Conservation (phyloP, 1,140 invertebrate species). For the Magallana gigas region DNA sequence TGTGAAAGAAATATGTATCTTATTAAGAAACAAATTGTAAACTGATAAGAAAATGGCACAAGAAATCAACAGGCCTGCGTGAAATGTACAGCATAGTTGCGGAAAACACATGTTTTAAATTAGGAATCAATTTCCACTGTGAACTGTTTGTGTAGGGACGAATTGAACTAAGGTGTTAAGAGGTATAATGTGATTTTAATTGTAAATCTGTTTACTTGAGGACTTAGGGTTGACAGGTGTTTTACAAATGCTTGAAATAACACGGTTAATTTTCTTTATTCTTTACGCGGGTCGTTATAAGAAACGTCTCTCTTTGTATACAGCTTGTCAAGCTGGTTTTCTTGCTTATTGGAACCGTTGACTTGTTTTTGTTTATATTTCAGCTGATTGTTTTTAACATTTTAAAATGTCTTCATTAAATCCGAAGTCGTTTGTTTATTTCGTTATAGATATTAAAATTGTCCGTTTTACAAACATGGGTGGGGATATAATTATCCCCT, state of each 20-base stretch:
- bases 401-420: no score
- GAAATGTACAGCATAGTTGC: slow-evolving; percentile 18
- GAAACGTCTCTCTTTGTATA: neutral
- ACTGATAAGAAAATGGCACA: slow-evolving; percentile 35
- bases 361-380: no score
- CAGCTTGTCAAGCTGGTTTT: neutral
- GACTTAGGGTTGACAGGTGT: slow-evolving; percentile 20
- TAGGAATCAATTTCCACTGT: slow-evolving; percentile 1
- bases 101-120: slow-evolving; percentile 6
- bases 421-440: no score
- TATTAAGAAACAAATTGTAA: slow-evolving; percentile 32
- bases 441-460: no score
- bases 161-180: neutral
- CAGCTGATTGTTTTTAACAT: no score
- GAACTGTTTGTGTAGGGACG: neutral
- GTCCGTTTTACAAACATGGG: no score
- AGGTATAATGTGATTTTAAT: neutral
- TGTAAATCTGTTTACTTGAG: slow-evolving; percentile 2
- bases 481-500: no score
- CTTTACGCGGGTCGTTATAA: neutral
- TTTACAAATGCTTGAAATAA: neutral
- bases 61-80: slow-evolving; percentile 27
- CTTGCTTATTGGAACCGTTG: neutral
- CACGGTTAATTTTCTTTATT: neutral
- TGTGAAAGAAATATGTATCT: slow-evolving; percentile 32